Conservation (phyloP, 2,888 invertebrate species). For the Rhyacophila evoluta region DNA sequence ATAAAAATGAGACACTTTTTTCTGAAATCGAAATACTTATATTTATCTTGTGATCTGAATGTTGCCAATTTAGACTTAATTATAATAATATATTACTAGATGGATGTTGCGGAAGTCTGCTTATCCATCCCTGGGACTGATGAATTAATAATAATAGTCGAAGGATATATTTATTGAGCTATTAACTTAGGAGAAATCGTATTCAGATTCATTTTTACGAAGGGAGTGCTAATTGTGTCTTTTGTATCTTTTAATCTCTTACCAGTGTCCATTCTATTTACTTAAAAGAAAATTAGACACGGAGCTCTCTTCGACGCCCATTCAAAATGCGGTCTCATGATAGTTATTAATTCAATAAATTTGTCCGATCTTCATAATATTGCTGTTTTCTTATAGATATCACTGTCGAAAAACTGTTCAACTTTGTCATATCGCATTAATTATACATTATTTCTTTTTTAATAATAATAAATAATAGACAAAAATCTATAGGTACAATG, state of each 20-base stretch:
- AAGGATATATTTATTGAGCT: too few species aligned
- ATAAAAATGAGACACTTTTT: constrained; percentile 27
- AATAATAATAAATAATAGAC: not conserved
- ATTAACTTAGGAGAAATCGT: too few species aligned
- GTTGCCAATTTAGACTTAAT: constrained; percentile 45
- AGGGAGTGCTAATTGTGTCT: too few species aligned
- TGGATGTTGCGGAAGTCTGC: constrained; percentile 16
- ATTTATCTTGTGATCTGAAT: constrained; percentile 35
- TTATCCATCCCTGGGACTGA: constrained; percentile 9
- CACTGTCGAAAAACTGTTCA: constrained; percentile 19
- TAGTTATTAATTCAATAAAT: too few species aligned
- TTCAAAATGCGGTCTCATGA: too few species aligned
- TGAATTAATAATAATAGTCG: not conserved
- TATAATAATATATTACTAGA: constrained; percentile 22
- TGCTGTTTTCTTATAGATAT: constrained; percentile 20
- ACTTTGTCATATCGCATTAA: constrained; percentile 17
- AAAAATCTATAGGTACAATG: not conserved
- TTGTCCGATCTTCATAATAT: constrained; percentile 29
- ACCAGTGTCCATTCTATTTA: too few species aligned
- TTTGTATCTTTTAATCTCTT: too few species aligned
- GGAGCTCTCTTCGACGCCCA: too few species aligned
- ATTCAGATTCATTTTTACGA: too few species aligned
- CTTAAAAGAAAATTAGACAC: too few species aligned
- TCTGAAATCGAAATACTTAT: constrained; percentile 17
- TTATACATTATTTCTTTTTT: not conserved